These are phyloP conservation scores for Ornithoptera alexandrae DNA, from an alignment of 2,888 invertebrate genomes.

Conservation along the genomic window DNA sequence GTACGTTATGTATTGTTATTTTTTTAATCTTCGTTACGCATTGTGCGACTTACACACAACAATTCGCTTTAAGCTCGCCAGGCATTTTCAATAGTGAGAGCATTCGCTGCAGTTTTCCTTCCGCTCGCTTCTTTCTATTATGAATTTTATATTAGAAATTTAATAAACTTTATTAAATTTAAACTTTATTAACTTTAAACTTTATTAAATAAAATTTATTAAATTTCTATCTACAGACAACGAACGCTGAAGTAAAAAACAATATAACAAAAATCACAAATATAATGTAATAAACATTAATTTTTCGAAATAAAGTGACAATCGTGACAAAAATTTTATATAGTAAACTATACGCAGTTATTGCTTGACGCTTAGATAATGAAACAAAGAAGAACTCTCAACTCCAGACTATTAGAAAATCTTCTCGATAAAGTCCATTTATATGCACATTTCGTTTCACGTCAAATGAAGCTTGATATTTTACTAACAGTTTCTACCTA, in stretches of 20 bases:
- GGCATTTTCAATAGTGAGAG: slow-evolving; percentile 23
- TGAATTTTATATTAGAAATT: not conserved
- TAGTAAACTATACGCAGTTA: not conserved
- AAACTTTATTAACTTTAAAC: not conserved
- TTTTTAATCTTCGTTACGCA: not conserved
- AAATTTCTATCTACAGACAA: not conserved
- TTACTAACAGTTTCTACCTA: slow-evolving; percentile 1
- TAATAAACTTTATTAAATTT: not conserved
- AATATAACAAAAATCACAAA: no score
- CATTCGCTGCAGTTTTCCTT: slow-evolving; percentile 14
- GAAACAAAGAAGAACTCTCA: no score
- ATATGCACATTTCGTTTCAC: no score
- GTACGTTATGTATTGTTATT: no score
- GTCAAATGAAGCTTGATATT: slow-evolving; percentile 6
- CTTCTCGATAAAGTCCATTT: not conserved
- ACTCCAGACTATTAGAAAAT: no score
- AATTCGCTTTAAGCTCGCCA: slow-evolving; percentile 10
- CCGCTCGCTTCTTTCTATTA: not conserved
- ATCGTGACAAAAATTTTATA: no score
- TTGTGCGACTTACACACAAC: not conserved
- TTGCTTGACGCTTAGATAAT: not conserved
- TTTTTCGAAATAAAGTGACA: no score
- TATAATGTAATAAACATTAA: no score
- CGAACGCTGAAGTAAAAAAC: not conserved
- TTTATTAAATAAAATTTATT: not conserved